phyloP scores from a whole-genome alignment of 2,797 vertebrate species.

The Heliangelus exortis region DNA sequence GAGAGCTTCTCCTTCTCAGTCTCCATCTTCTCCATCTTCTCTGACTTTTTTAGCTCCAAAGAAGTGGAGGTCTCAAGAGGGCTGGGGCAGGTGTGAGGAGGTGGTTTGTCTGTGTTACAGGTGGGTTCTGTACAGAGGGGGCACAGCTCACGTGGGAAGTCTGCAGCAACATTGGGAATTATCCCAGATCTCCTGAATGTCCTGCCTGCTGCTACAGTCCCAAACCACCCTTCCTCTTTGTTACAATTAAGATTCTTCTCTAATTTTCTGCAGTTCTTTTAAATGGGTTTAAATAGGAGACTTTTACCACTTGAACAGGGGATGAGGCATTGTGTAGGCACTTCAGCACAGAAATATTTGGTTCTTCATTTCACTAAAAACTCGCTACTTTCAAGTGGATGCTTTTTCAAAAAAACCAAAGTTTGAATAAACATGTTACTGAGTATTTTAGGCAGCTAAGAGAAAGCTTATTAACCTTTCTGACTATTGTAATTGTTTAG shows the following conservation, averaged over 20 bases:
- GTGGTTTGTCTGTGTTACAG: neutral
- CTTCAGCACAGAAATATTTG: neutral
- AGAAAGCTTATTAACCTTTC: constrained; percentile 28
- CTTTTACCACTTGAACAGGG: neutral
- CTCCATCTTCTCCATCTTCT: no score
- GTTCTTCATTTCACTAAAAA: neutral
- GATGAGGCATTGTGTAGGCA: neutral
- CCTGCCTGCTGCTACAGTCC: neutral
- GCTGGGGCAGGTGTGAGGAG: neutral
- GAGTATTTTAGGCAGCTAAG: neutral
- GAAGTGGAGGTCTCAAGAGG: neutral
- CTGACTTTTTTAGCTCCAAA: neutral
- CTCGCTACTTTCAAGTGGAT: neutral
- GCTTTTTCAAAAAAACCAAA: neutral
- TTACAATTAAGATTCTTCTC: neutral
- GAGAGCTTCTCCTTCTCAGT: no score
- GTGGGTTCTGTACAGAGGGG: rapidly evolving
- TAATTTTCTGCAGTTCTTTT: neutral
- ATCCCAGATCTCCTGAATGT: neutral
- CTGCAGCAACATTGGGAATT: neutral
- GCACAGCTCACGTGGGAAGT: neutral
- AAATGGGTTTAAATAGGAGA: neutral
- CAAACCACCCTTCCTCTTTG: neutral
- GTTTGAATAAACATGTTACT: neutral
- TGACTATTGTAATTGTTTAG: neutral